These are phyloP conservation scores for Pantala flavescens DNA, from an alignment of 1,140 invertebrate genomes.

Conservation along the genomic window DNA sequence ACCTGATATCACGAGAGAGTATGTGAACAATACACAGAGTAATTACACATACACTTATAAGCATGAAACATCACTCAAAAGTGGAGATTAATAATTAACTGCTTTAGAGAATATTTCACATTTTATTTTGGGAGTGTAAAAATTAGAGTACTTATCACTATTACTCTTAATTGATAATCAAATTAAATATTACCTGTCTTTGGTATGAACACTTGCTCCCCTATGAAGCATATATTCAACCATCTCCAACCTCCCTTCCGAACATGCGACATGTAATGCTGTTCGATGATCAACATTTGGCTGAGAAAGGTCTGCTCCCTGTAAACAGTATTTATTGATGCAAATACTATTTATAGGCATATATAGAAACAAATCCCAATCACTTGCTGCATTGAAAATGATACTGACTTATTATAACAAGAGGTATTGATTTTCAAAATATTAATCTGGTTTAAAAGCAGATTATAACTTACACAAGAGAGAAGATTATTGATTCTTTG, in stretches of 20 bases:
- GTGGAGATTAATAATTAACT: conserved; percentile 8
- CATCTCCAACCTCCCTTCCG: conserved; percentile 53
- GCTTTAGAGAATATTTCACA: background rate
- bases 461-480: no score
- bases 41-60: conserved; percentile 17
- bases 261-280: conserved; percentile 68
- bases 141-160: no score
- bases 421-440: no score
- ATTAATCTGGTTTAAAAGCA: no score
- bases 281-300: conserved; percentile 52
- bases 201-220: conserved; percentile 75
- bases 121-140: no score
- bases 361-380: no score
- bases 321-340: background rate
- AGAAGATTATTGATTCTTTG: no score
- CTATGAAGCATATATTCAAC: conserved; percentile 65
- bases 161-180: no score
- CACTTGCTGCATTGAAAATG: no score
- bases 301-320: conserved; percentile 11
- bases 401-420: no score
- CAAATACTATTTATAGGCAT: no score
- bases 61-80: background rate
- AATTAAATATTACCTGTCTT: conserved; percentile 41
- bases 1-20: conserved; percentile 36
- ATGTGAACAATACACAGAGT: no score